Percentiles rank a stretch among this genome's conserved stretches.
These are phyloP conservation scores for Trogon melanurus DNA, from an alignment of 2,113 vertebrate species.

Conservation along the genomic window DNA sequence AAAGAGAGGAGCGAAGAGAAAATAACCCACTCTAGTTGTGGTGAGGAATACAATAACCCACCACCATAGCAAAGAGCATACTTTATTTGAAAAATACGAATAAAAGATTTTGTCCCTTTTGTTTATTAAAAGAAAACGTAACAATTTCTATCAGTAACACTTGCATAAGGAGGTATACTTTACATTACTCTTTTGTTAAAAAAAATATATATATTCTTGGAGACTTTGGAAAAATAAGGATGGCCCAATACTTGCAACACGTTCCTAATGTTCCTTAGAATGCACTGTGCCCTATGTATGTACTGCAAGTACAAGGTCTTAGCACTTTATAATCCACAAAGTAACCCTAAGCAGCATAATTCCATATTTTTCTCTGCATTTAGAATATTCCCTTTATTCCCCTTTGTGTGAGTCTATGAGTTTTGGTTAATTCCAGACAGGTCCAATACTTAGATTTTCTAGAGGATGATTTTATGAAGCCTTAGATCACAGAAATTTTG, in stretches of 20 bases:
- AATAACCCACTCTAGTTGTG: background rate
- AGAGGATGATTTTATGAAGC: background rate
- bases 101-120: slow-evolving; percentile 54
- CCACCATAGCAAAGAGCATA: slow-evolving; percentile 35
- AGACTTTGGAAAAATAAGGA: slow-evolving; percentile 70
- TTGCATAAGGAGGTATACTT: slow-evolving; percentile 68
- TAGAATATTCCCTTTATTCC: background rate
- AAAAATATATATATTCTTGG: slow-evolving; percentile 60
- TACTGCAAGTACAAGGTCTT: slow-evolving; percentile 23
- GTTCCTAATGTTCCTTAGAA: slow-evolving; percentile 30
- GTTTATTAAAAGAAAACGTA: slow-evolving; percentile 67
- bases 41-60: slow-evolving; percentile 44
- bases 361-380: background rate
- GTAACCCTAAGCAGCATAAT: background rate
- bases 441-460: background rate
- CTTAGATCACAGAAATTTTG: background rate
- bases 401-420: background rate
- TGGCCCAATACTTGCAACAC: slow-evolving; percentile 39
- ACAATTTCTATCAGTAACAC: slow-evolving; percentile 47
- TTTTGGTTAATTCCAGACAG: background rate
- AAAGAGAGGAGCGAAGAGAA: background rate
- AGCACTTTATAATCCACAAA: slow-evolving; percentile 10
- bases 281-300: background rate
- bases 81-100: slow-evolving; percentile 62
- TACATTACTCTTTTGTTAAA: slow-evolving; percentile 61